These are phyloP conservation scores for Apocheima hispidaria DNA, from an alignment of 2,888 invertebrate genomes.

Conservation along the genomic window DNA sequence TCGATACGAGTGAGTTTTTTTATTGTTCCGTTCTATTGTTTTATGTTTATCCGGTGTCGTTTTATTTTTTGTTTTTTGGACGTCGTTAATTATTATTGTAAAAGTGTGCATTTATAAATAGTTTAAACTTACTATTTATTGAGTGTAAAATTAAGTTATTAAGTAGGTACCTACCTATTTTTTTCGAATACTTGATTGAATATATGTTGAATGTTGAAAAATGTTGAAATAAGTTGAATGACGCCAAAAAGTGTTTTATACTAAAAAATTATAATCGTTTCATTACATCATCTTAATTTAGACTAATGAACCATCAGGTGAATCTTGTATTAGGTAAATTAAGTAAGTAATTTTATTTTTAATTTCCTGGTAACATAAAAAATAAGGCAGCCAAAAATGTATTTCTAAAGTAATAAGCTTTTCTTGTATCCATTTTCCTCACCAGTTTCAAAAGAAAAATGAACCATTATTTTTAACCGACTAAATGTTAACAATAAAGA, in stretches of 20 bases:
- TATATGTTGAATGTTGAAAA: neutral
- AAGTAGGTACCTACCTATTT: neutral
- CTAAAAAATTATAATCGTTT: neutral
- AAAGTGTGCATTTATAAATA: neutral
- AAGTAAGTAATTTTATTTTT: neutral
- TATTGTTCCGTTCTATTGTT: slow-evolving; percentile 43
- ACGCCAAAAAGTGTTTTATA: neutral
- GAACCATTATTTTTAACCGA: slow-evolving; percentile 3
- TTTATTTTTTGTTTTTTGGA: slow-evolving; percentile 12
- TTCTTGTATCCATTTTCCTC: slow-evolving; percentile 16
- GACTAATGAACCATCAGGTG: neutral
- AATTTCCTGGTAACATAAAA: neutral
- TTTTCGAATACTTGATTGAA: neutral
- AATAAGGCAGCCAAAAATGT: neutral
- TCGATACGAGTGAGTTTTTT: slow-evolving; percentile 63
- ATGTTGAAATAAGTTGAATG: neutral
- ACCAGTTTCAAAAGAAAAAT: neutral
- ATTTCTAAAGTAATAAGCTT: slow-evolving; percentile 6
- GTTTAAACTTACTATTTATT: no score
- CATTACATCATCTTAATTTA: neutral
- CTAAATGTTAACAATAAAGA: slow-evolving; percentile 35
- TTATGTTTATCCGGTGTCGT: slow-evolving; percentile 29
- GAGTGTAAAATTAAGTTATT: neutral
- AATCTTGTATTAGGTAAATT: neutral
- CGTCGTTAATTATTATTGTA: neutral